Evolutionary conservation across 92 coral and sea anemone species (phyloP).

Genomic region (Chrysogorgia sp.): DNA sequence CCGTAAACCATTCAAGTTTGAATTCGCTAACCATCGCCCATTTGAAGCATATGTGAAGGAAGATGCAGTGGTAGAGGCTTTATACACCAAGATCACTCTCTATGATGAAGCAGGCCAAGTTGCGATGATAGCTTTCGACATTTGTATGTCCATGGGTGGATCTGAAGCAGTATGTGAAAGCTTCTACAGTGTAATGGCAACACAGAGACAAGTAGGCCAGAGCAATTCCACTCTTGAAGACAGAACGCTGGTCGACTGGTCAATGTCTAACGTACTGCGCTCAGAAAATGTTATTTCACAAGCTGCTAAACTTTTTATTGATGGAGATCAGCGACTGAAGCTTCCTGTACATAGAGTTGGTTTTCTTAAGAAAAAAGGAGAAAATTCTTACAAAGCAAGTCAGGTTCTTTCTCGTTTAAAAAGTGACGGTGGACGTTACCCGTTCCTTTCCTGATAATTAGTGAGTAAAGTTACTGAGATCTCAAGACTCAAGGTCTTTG

Average conservation of each 20-base stretch:
- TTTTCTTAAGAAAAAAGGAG: neutral
- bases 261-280: conserved; percentile 22
- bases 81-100: conserved; percentile 9
- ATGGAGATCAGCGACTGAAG: neutral
- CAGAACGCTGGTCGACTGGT: conserved; percentile 7
- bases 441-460: neutral
- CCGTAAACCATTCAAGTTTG: conserved; percentile 5
- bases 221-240: conserved; percentile 24
- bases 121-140: conserved; percentile 29
- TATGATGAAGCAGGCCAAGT: conserved; percentile 10
- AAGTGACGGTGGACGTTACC: conserved; percentile 23
- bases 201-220: conserved; percentile 26
- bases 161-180: conserved; percentile 22
- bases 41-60: conserved; percentile 1
- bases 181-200: conserved; percentile 30
- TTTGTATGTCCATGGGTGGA: conserved; percentile 17
- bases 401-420: conserved; percentile 16
- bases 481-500: too few species aligned
- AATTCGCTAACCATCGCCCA: conserved; percentile 4
- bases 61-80: conserved; percentile 8
- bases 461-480: too few species aligned
- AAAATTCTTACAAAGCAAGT: conserved; percentile 10
- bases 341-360: conserved; percentile 30
- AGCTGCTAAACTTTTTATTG: conserved; percentile 25
- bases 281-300: conserved; percentile 11